Conservation (phyloP, 2,113 vertebrate species). For the Phrynocephalus versicolor region DNA sequence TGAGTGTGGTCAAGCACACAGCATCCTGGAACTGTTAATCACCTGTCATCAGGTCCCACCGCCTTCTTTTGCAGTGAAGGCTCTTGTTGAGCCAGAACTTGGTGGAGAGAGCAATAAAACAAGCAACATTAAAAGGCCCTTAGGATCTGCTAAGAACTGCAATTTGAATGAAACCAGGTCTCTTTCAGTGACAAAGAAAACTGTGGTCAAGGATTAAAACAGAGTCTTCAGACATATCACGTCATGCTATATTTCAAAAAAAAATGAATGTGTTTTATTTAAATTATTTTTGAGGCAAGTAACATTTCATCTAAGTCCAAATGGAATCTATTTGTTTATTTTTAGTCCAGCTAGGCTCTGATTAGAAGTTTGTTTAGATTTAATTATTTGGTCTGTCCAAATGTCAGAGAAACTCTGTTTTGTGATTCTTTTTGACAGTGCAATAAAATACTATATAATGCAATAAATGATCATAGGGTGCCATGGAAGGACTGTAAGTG, state of each 20-base stretch:
- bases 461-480: neutral
- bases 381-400: neutral
- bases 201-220: neutral
- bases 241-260: neutral
- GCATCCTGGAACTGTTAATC: conserved; percentile 70
- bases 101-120: conserved; percentile 58
- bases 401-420: neutral
- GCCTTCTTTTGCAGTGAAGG: conserved; percentile 53
- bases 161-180: conserved; percentile 2
- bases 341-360: neutral
- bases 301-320: no score
- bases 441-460: neutral
- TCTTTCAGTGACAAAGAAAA: neutral
- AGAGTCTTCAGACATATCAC: neutral
- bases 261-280: neutral
- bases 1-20: conserved; percentile 62
- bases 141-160: neutral
- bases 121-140: neutral
- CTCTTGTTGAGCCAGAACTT: conserved; percentile 39
- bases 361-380: neutral
- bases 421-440: neutral
- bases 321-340: neutral
- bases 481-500: neutral
- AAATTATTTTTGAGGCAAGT: no score
- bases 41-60: conserved; percentile 56